Conservation (phyloP, 2,888 invertebrate genomes). For the Euproctis similis region DNA sequence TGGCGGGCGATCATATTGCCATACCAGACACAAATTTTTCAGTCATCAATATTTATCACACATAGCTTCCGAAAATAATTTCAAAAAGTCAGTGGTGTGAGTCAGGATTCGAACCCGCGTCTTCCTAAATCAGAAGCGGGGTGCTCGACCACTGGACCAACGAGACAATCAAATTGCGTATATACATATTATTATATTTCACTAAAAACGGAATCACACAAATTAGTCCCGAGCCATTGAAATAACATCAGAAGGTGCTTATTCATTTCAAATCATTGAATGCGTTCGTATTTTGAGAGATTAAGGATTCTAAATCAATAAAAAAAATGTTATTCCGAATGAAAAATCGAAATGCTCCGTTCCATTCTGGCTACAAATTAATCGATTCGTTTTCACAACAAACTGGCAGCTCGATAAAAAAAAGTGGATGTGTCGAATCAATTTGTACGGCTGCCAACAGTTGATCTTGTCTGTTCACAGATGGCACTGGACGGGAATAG, state of each 20-base stretch:
- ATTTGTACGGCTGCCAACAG: slow-evolving; percentile 53
- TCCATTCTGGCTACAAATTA: slow-evolving; percentile 27
- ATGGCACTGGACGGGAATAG: slow-evolving; percentile 50
- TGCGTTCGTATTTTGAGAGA: not conserved
- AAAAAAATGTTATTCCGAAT: slow-evolving; percentile 12
- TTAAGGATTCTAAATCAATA: slow-evolving; percentile 1
- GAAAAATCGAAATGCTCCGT: slow-evolving; percentile 22
- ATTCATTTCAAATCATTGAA: not conserved
- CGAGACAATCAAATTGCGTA: too few species aligned
- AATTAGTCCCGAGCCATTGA: too few species aligned
- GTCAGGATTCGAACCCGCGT: too few species aligned
- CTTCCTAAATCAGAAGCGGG: too few species aligned
- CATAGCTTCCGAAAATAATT: too few species aligned
- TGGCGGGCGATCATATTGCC: too few species aligned
- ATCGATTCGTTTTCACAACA: slow-evolving; percentile 32
- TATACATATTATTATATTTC: too few species aligned
- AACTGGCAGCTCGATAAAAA: slow-evolving; percentile 31
- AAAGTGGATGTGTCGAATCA: slow-evolving; percentile 59
- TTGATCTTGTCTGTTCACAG: slow-evolving; percentile 46
- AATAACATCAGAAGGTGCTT: not conserved
- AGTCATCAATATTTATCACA: too few species aligned
- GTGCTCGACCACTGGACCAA: too few species aligned
- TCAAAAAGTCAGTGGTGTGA: too few species aligned
- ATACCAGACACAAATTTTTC: too few species aligned
- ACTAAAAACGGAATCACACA: too few species aligned